Base-by-base conservation (phyloP, 2,888 invertebrate genomes). In the Tipula confusa region DNA sequence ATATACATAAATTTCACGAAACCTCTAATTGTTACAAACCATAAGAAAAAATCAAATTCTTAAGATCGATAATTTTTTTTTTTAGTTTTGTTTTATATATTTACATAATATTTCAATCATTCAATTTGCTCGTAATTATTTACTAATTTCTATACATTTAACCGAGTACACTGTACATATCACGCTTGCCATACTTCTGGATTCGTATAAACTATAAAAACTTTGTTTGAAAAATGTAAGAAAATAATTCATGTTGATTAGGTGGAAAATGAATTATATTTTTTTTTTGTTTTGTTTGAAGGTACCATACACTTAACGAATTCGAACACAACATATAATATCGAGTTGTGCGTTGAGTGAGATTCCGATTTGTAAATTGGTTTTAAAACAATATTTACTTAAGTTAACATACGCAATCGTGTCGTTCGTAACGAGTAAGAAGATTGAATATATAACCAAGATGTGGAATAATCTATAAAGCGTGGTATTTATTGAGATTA, bases 61-160 rank as follows among this genome's bases (percentile, higher is more conserved):
- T 64, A 64, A 64, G 24, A 64, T 64, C 64, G 64, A 64, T 64
- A 64, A 64, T 18, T 64, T 24, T 43, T 64, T n/a, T n/a, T n/a
- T n/a, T n/a, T n/a, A n/a, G n/a, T n/a, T n/a, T 18, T 64, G 24
- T 24, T 43, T 43, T 64, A 64, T 64, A 64, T 64, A 64, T 64
- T 64, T 64, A 64, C 64, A 64, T 64, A 64, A 64, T 24, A 64
- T 64, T 64, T 64, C 64, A 64, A 64, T 64, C 64, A 64, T 64
- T 64, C 64, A 64, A 2, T 64, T 64, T 64, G 64, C 64, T 64
- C 64, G 5, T 64, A 64, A 64, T 64, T 64, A 64, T 64, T 64
- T 64, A 24, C 24, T 64, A 64, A 64, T 64, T 64, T 64, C 64
- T 11, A 64, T 64, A 64, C 9, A 64, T 24, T 64, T 9, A 24